These are phyloP conservation scores for Haemorhous mexicanus DNA, from an alignment of 2,113 vertebrate species.

Conservation along the genomic window DNA sequence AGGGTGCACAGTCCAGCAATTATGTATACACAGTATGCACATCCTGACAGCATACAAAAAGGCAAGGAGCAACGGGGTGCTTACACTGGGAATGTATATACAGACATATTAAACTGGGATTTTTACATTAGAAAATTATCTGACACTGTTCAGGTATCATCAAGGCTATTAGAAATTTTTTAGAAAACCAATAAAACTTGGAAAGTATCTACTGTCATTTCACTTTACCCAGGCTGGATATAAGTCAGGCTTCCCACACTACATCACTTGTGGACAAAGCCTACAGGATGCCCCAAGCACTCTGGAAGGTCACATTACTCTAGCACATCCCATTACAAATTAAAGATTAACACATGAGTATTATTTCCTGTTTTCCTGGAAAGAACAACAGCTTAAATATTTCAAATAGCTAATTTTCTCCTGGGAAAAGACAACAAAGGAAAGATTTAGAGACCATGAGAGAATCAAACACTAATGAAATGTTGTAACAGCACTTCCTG, in stretches of 20 bases:
- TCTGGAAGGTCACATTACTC: not conserved
- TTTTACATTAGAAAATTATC: constrained; percentile 44
- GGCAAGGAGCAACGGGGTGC: not conserved
- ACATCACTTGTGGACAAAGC: not conserved
- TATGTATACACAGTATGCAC: constrained; percentile 49
- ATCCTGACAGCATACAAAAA: constrained; percentile 27
- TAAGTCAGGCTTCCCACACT: not conserved
- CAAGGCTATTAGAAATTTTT: not conserved
- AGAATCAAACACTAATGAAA: not conserved
- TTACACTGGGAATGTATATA: constrained; percentile 14
- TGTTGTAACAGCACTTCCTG: constrained; percentile 1
- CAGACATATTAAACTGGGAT: not conserved
- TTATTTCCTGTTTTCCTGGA: not conserved
- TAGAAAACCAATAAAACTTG: constrained; percentile 66
- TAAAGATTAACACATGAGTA: not conserved
- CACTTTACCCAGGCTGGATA: not conserved
- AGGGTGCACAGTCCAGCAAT: constrained; percentile 9
- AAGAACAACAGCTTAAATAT: constrained; percentile 14
- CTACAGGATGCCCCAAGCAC: not conserved
- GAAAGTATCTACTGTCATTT: not conserved
- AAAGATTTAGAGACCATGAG: not conserved
- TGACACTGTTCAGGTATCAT: not conserved
- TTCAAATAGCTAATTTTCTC: constrained; percentile 19
- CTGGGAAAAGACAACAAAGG: constrained; percentile 23
- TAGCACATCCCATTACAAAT: not conserved